Base-by-base conservation (phyloP, 92 coral and sea anemone genomes). In the Umimayanthus kanabou region DNA sequence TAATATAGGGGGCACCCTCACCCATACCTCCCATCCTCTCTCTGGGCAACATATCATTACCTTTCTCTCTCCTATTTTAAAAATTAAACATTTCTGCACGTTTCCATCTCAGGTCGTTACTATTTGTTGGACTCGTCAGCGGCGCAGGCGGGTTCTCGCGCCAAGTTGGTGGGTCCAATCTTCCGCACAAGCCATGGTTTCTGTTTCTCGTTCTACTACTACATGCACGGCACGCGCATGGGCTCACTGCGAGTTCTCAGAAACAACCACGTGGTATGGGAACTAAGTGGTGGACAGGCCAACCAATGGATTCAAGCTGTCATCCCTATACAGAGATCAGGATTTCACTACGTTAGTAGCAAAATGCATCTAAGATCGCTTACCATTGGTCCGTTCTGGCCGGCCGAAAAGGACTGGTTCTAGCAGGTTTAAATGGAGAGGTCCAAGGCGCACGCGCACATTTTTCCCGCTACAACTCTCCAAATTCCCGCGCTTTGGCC, bases 201-300 rank as follows among this genome's bases (percentile, higher is more conserved):
- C 58, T 81, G 85, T 42, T 42, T 81, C 45, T 65, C 85, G 2
- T 81, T 81, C 76, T 81, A 81, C 75, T 81, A 81, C 74, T 81
- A 30, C 58, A 65, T 81, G 85, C 71, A 81, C 37, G 85, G 85
- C n/a, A 39, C 85, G 6, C 76, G 39, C 10, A 81, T 81, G 85
- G 85, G 85, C 0, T 33, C 75, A 4, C 22, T 81, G 37, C 85
- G 85, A 0, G 85, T 81, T 7, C 53, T 65, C 37, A 55, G 58
- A 22, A 81, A 81, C 47, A 16, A 40, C 85, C 28, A 23, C 18
- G 58, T 25, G 26, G 7, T 81, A 25, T 81, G 76, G 76, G 85
- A 81, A 15, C 14, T 81, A n/a, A 65, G 85, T 13, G 76, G 85
- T 5, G 37, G 4, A n/a, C 76, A 81, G 6, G 76, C 53, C 13